phyloP scores from a whole-genome alignment of 1,140 invertebrate species.

The Saccostrea cuccullata region DNA sequence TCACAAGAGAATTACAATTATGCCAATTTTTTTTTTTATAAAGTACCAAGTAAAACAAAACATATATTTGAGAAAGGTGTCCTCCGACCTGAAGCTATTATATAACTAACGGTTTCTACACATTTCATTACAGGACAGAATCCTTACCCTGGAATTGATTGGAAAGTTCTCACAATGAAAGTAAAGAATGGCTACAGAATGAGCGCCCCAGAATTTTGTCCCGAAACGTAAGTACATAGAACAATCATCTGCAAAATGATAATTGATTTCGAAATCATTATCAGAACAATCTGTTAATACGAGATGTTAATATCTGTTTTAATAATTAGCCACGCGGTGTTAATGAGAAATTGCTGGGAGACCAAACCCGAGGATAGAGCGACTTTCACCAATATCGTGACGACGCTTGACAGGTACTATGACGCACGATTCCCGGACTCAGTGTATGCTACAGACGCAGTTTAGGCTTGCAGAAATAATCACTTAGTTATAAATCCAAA shows the following conservation, averaged over 20 bases:
- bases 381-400: slow-evolving; percentile 37
- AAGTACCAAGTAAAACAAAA: too few relatives aligned
- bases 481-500: too few relatives aligned
- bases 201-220: slow-evolving; percentile 58
- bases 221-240: slow-evolving; percentile 56
- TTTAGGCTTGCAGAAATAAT: background rate
- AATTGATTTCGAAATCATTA: too few relatives aligned
- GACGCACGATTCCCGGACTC: background rate
- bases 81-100: too few relatives aligned
- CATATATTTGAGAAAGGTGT: too few relatives aligned
- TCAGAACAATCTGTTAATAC: too few relatives aligned
- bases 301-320: too few relatives aligned
- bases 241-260: background rate
- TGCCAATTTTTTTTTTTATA: too few relatives aligned
- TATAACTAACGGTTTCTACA: too few relatives aligned
- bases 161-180: slow-evolving; percentile 85
- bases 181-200: slow-evolving; percentile 61
- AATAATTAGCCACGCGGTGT: slow-evolving; percentile 33
- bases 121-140: slow-evolving; percentile 78
- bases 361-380: slow-evolving; percentile 40
- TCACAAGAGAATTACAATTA: too few relatives aligned
- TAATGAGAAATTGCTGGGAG: slow-evolving; percentile 54
- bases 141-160: slow-evolving; percentile 88
- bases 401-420: background rate
- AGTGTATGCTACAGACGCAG: background rate